Percentiles rank a stretch among this genome's conserved stretches.
Evolutionary conservation across 2,888 invertebrate species (phyloP).

Genomic region (Lapara coniferarum): DNA sequence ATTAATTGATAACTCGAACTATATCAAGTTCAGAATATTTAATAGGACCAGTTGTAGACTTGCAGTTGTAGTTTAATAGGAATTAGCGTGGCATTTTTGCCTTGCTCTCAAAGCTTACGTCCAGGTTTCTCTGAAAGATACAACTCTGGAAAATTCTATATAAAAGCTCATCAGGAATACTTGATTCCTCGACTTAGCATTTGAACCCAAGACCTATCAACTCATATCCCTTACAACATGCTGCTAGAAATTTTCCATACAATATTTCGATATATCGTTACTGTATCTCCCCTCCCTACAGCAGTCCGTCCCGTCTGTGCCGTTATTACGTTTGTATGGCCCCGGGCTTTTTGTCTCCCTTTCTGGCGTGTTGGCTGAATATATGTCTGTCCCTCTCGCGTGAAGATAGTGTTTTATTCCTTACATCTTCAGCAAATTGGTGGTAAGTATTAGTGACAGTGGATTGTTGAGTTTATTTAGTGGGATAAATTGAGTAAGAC

Average conservation of each 20-base stretch:
- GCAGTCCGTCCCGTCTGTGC: not conserved
- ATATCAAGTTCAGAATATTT: no score
- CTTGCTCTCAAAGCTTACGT: no score
- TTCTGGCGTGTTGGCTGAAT: conserved; percentile 34
- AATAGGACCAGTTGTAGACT: no score
- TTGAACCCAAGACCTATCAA: not conserved
- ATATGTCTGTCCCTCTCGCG: not conserved
- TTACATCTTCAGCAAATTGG: not conserved
- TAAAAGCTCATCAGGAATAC: no score
- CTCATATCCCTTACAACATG: not conserved
- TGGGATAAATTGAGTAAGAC: not conserved
- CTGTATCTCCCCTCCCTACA: not conserved
- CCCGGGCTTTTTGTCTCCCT: conserved; percentile 47
- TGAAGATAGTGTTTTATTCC: conserved; percentile 2
- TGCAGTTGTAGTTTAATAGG: no score
- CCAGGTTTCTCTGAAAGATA: no score
- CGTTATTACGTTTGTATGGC: conserved; percentile 62
- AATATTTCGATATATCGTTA: not conserved
- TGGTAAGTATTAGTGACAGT: not conserved
- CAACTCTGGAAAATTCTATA: no score
- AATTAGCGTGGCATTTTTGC: no score
- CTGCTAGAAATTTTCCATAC: not conserved
- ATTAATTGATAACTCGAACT: no score
- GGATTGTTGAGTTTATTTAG: not conserved
- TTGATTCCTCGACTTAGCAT: not conserved